These are phyloP conservation scores for Caenorhabditis latens DNA, from an alignment of 1,140 invertebrate species.

Conservation along the genomic window DNA sequence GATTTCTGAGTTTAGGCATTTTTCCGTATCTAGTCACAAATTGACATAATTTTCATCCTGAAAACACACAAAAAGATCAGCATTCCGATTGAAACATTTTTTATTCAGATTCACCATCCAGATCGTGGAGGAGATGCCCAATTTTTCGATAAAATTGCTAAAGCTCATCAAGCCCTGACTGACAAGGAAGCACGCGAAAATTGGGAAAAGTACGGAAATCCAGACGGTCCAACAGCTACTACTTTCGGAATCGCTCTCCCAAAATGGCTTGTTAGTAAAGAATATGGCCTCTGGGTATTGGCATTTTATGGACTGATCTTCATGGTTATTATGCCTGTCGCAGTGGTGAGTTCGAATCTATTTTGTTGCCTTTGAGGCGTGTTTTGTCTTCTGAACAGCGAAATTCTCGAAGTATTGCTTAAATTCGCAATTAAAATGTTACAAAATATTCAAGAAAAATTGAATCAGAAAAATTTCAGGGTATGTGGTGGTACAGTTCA, in stretches of 20 bases:
- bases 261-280: conserved; percentile 99
- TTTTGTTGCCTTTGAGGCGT: too few relatives aligned
- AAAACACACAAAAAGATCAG: neutral
- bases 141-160: conserved; percentile 96
- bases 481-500: conserved; percentile 98
- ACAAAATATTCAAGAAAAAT: conserved; percentile 37
- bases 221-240: conserved; percentile 98
- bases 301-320: conserved; percentile 95
- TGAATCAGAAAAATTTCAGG: conserved; percentile 79
- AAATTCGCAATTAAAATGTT: neutral
- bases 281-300: conserved; percentile 97
- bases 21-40: neutral
- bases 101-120: conserved; percentile 88
- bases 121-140: conserved; percentile 96
- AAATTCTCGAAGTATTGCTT: neutral
- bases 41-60: conserved; percentile 43
- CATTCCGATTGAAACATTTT: neutral
- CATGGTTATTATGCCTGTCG: conserved; percentile 94
- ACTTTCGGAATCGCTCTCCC: conserved; percentile 98
- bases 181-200: conserved; percentile 96
- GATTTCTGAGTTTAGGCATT: neutral
- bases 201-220: conserved; percentile 99
- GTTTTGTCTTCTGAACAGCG: too few relatives aligned
- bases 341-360: conserved; percentile 81
- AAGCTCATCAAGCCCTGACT: conserved; percentile 89